Base-by-base conservation (phyloP, 2,888 invertebrate species). In the Hoplodrina blanda region DNA sequence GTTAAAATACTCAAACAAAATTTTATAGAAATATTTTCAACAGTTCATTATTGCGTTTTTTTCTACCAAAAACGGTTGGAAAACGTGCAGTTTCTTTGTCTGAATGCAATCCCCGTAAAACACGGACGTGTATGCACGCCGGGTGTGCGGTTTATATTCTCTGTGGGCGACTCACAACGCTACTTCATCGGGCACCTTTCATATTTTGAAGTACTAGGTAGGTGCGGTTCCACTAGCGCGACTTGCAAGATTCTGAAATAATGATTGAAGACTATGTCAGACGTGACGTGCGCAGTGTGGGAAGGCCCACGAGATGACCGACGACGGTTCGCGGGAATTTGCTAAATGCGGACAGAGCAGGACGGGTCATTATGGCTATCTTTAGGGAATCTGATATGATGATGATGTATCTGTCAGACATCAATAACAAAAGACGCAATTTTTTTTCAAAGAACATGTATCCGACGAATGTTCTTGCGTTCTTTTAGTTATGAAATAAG, bases 31-130 rank as follows among this genome's bases (percentile, higher is more conserved):
- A 59, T 15, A 61, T 54, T 67, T 56, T 56, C 65, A 8, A 37
- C 44, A 8, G 62, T 57, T 68, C 61, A 76, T 78, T 64, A 82
- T 61, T 67, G 56, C 52, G 62, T 69, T 73, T 63, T 41, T 59
- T 13, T 25, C 25, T 11, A 30, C 68, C 59, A n/a, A 77, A 77
- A 73, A 56, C 3, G 8, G 37, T 60, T 63, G 20, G 6, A 60
- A 73, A 63, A 50, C 15, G 68, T 17, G 60, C 69, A 66, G 19
- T 60, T 77, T 84, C 86, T 88, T 88, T 88, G 89, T 89, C 73
- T 83, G 81, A 83, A 89, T 90, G 93, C 92, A 93, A 93, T 94
- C 91, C 89, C 89, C 88, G 92, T 93, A 91, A 94, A 93, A 92
- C 89, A 85, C 80, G 86, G 77, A 87, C 88, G 86, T 87, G 85